phyloP scores from a whole-genome alignment of 2,797 vertebrate species.

The Micrastur ruficollis region DNA sequence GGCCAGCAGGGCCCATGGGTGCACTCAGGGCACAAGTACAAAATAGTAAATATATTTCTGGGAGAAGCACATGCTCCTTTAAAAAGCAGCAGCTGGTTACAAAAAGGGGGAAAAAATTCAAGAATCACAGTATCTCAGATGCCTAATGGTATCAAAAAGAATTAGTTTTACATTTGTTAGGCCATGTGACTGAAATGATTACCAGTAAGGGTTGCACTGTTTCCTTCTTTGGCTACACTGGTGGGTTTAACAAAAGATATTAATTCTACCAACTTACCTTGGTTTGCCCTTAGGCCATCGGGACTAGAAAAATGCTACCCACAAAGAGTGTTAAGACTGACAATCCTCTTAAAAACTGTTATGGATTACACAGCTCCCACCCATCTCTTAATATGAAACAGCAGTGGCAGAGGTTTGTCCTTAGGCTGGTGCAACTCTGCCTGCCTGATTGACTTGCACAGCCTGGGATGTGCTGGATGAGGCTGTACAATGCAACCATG shows the following conservation, averaged over 20 bases:
- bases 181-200: not conserved
- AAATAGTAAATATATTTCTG: not conserved
- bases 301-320: not conserved
- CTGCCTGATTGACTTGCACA: accelerated
- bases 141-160: not conserved
- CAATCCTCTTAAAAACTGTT: not conserved
- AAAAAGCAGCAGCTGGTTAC: not conserved
- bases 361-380: not conserved
- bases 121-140: not conserved
- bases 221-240: not conserved
- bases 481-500: accelerated
- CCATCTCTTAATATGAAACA: not conserved
- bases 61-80: not conserved
- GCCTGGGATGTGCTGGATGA: not conserved
- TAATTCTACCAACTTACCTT: not conserved
- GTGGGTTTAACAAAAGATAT: not conserved
- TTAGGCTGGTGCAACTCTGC: no score
- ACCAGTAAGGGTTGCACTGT: not conserved
- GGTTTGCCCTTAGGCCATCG: not conserved
- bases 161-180: not conserved
- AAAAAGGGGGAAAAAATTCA: not conserved
- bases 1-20: not conserved
- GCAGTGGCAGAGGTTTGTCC: not conserved
- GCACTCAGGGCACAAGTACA: not conserved
- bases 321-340: not conserved